Evolutionary conservation across 2,888 invertebrate species (phyloP), one percentile per base, ranked within the genome.

Genomic region (Pristionchus arcanus): DNA sequence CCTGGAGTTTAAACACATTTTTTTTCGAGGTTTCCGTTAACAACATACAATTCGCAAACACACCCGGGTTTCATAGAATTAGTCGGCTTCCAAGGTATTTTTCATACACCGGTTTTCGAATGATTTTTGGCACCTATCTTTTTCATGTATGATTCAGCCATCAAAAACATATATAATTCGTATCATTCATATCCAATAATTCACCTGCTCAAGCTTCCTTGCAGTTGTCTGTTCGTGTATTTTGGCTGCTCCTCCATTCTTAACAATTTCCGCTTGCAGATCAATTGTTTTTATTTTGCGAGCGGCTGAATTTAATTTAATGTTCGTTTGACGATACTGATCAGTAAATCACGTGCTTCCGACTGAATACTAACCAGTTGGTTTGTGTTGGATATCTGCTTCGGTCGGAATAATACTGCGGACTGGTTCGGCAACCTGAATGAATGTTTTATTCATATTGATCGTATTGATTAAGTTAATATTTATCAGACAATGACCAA

Each of bases 331-430:
- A 42, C 9, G 13, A 42, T 25, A 16, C 19, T 25, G 11, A 77
- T 21, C 21, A 77, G 31, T 28, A 21, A 28, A 71, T 31, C 2
- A 68, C 5, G 16, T 9, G 13, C 34, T 31, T 2, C 19, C 3
- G 13, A 71, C 2, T n/a, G 3, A n/a, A 34, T 28, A 77, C 81
- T n/a, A 1, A 81, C 81, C 81, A 81, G 49, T 28, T 21, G 74
- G n/a, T 34, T 85, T 85, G 34, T 31, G 34, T 9, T 28, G 37
- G 21, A 59, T 37, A 2, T 85, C 84, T 19, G 59, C 59, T 34
- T 85, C 84, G 11, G 84, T 85, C 34, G 84, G 84, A 4, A 85
- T 85, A 15, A 85, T 85, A 15, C 59, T 59, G 1, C 84, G 84
- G 31, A 85, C 49, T 21, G 55, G 84, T 59, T 59, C 84, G 59